Percentiles rank a stretch among this genome's conserved stretches.
Conservation (phyloP, 2,888 invertebrate genomes). For the Mechanitis mazaeus region DNA sequence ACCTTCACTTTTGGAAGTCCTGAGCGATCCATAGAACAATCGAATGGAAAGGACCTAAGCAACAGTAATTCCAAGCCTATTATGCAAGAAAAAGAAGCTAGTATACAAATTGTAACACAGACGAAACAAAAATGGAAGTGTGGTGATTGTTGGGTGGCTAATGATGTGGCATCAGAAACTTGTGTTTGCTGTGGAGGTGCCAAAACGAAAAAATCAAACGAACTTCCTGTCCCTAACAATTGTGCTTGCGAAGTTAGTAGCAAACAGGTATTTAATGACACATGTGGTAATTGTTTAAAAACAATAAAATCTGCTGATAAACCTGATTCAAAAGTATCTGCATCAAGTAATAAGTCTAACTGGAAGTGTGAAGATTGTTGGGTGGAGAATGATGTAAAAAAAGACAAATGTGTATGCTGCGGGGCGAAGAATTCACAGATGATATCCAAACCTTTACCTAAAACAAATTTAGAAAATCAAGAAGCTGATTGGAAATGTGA, state of each 20-base stretch:
- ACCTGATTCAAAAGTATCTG: conserved; percentile 22
- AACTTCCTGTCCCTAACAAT: conserved; percentile 25
- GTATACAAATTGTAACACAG: not conserved
- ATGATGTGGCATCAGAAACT: conserved; percentile 41
- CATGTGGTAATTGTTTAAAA: conserved; percentile 44
- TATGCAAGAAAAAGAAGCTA: conserved; percentile 4
- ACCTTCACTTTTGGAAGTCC: conserved; percentile 49
- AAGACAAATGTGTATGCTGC: conserved; percentile 46
- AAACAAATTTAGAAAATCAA: conserved; percentile 15
- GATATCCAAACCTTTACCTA: not conserved
- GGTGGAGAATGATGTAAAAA: conserved; percentile 41
- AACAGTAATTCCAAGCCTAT: conserved; percentile 20
- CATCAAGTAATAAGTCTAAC: conserved; percentile 29
- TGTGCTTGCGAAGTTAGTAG: conserved; percentile 44
- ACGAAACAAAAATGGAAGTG: conserved; percentile 42
- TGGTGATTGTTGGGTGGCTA: conserved; percentile 46
- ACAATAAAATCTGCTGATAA: conserved; percentile 27
- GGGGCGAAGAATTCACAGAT: conserved; percentile 33
- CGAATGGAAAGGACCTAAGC: conserved; percentile 23
- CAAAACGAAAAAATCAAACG: conserved; percentile 24
- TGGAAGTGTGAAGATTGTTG: conserved; percentile 54
- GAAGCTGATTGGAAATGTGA: conserved; percentile 44
- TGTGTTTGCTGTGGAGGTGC: conserved; percentile 50
- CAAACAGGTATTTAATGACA: conserved; percentile 34
- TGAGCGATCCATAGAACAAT: conserved; percentile 40